These are phyloP conservation scores for Melanostigma gelatinosum DNA, from an alignment of 2,113 vertebrate genomes.

Conservation along the genomic window DNA sequence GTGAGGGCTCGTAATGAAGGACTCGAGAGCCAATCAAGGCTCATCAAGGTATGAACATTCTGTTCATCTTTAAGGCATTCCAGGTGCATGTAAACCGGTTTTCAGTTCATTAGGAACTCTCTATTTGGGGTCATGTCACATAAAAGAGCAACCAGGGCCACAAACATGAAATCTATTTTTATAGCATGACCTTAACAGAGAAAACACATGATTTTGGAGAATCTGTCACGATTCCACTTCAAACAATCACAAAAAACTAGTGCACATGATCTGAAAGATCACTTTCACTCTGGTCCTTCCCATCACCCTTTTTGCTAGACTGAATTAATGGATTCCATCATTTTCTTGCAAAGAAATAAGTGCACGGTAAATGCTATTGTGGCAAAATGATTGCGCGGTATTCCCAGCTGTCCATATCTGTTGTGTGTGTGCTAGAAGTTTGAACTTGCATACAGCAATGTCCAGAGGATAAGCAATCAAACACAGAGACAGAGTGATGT, in stretches of 20 bases:
- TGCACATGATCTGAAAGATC: not conserved
- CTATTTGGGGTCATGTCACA: not conserved
- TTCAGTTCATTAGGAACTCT: not conserved
- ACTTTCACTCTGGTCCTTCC: not conserved
- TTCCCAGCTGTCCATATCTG: not conserved
- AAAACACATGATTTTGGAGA: not conserved
- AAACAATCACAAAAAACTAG: not conserved
- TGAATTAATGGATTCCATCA: not conserved
- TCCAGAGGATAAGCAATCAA: not conserved
- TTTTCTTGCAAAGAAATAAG: not conserved
- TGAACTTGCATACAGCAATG: not conserved
- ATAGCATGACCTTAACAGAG: not conserved
- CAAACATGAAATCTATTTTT: not conserved
- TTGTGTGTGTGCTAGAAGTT: not conserved
- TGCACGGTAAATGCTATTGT: not conserved
- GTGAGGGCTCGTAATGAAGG: slow-evolving; percentile 46
- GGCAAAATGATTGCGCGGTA: not conserved
- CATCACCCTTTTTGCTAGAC: not conserved
- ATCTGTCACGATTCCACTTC: not conserved
- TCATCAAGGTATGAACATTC: not conserved
- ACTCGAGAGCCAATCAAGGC: slow-evolving; percentile 41
- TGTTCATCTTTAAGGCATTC: not conserved
- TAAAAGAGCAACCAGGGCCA: not conserved
- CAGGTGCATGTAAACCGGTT: not conserved
- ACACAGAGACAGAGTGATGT: not conserved